Conservation (phyloP, 2,797 vertebrate species). For the Bucorvus abyssinicus region DNA sequence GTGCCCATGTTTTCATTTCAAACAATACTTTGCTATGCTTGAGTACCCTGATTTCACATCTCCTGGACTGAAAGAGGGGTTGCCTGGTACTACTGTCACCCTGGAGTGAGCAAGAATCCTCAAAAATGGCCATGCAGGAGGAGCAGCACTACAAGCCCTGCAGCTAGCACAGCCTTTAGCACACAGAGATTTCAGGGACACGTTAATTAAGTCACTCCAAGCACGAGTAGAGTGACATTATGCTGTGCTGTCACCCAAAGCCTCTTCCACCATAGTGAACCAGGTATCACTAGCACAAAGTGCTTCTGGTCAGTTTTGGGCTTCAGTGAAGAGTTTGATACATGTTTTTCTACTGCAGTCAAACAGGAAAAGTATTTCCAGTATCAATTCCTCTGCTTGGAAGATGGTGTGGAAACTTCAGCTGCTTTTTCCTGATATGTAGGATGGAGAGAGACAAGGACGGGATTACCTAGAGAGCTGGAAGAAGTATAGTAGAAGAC, state of each 20-base stretch:
- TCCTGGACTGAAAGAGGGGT: not conserved
- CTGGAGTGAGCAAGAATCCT: not conserved
- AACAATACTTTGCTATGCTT: not conserved
- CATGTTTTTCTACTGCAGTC: not conserved
- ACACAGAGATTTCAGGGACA: not conserved
- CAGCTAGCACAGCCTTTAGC: not conserved
- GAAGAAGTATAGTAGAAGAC: not conserved
- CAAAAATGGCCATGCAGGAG: not conserved
- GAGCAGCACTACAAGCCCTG: not conserved
- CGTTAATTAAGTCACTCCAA: not conserved
- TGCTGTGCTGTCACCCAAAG: not conserved
- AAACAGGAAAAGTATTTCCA: not conserved
- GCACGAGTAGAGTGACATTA: not conserved
- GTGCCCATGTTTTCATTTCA: not conserved
- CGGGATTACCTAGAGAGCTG: not conserved
- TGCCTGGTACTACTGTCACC: not conserved
- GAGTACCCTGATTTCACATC: not conserved
- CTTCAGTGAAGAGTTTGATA: not conserved
- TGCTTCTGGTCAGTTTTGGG: not conserved
- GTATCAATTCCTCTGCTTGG: not conserved
- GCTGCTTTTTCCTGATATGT: not conserved
- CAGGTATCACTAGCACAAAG: not conserved
- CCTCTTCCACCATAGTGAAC: not conserved
- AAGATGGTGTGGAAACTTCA: not conserved
- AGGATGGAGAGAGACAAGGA: not conserved